Evolutionary conservation across 2,888 invertebrate species (phyloP).

Genomic region (Drosophila formosana): DNA sequence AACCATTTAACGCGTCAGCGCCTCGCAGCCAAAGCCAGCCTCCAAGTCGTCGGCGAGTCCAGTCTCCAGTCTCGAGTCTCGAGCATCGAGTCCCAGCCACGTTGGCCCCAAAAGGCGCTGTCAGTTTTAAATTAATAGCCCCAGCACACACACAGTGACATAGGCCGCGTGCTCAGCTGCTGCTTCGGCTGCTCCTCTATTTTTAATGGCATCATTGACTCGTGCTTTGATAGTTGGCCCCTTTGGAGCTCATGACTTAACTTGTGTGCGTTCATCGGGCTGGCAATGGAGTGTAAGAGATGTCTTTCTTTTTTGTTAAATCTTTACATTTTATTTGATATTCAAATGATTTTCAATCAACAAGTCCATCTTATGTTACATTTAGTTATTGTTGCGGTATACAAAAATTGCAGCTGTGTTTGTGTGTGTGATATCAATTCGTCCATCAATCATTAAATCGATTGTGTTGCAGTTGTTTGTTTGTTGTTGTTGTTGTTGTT

Average conservation of each 20-base stretch:
- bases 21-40: constrained; percentile 66
- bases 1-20: constrained; percentile 80
- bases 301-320: constrained; percentile 44
- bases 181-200: constrained; percentile 39
- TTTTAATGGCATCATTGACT: constrained; percentile 76
- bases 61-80: not conserved
- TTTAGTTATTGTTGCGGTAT: constrained; percentile 61
- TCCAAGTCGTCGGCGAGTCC: constrained; percentile 40
- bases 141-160: constrained; percentile 47
- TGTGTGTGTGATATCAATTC: constrained; percentile 16
- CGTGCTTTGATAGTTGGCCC: constrained; percentile 52
- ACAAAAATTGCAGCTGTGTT: constrained; percentile 22
- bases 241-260: constrained; percentile 18
- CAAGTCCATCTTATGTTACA: constrained; percentile 74
- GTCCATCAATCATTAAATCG: constrained; percentile 23
- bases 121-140: constrained; percentile 77
- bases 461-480: constrained; percentile 2
- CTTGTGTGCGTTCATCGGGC: constrained; percentile 6
- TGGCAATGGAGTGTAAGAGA: not conserved
- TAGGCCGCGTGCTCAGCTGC: constrained; percentile 41
- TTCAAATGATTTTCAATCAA: constrained; percentile 77
- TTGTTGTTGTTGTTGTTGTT: constrained; percentile 7
- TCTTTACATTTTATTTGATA: constrained; percentile 74
- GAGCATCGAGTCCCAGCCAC: constrained; percentile 47
- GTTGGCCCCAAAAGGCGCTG: constrained; percentile 69